Base-by-base conservation (phyloP, 2,113 vertebrate genomes). In the Malurus melanocephalus region DNA sequence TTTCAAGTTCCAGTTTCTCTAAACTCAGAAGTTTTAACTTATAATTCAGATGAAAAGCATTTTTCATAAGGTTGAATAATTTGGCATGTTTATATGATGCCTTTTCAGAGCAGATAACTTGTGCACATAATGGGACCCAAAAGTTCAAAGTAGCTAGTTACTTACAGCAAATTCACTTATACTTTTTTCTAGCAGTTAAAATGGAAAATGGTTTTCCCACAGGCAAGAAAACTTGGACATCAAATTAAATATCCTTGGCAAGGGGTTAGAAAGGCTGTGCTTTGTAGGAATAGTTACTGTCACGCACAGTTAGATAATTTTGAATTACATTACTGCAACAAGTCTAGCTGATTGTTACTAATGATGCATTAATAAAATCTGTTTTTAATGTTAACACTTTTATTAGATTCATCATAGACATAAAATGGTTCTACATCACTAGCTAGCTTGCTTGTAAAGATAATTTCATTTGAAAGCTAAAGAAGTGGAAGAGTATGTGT, bases 1-100 rank as follows among this genome's bases (percentile, higher is more conserved):
- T 95, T 93, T 89, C 85, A 93, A 94, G 93, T 93, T 94, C 74
- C 80, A 93, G 60, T 95, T 95, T 95, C 85, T 89, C 85, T 80
- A 92, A 94, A 93, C 88, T 89, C 87, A 89, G 80, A 90, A 80
- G 57, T 77, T 95, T 93, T 93, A 86, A 78, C 67, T 91, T 94
- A 52, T 56, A 94, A 77, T 93, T 94, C 80, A 78, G 77, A 94
- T 92, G 87, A 93, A 95, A 95, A 92, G n/a, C 91, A 67, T 90
- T 96, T 94, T 88, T 94, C 85, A 85, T 73, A 87, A 57, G 67
- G 68, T 78, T 92, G 88, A 93, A 82, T 90, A 93, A 92, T 86
- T 87, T 90, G 85, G 67, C 76, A 48, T 88, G 90, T 94, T 95
- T 96, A 90, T 89, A 35, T 80, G 84, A 88, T 91, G 85, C 40